Conservation (phyloP, 2,888 invertebrate genomes). For the Corbicula japonica region DNA sequence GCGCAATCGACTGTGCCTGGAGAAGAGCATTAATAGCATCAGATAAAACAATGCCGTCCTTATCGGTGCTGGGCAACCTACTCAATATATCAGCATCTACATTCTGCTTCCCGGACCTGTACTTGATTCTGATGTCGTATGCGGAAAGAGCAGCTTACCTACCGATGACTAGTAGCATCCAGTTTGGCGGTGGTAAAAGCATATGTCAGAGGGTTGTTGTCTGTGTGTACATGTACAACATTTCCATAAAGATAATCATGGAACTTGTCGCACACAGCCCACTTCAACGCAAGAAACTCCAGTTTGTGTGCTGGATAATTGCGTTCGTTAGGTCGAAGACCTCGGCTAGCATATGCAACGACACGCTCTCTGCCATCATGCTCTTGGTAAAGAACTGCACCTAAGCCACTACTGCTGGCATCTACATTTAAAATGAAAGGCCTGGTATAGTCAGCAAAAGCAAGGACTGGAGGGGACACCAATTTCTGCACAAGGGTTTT, state of each 20-base stretch:
- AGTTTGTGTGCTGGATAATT: conserved; percentile 10
- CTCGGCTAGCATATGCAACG: conserved; percentile 19
- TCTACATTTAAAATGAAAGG: conserved; percentile 42
- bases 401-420: conserved; percentile 31
- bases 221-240: no score
- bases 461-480: conserved; percentile 42
- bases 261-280: conserved; percentile 13
- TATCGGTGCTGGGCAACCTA: no score
- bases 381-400: conserved; percentile 20
- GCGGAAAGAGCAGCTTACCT: neutral
- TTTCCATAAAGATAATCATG: conserved; percentile 10
- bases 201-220: neutral
- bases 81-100: no score
- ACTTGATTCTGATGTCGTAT: no score
- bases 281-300: conserved; percentile 25
- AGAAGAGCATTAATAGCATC: no score
- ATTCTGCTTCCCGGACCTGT: no score
- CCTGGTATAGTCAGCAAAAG: conserved; percentile 46
- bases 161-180: conserved; percentile 10
- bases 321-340: conserved; percentile 6
- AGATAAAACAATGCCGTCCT: no score
- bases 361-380: conserved; percentile 3
- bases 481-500: conserved; percentile 33
- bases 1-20: no score
- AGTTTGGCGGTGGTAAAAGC: conserved; percentile 17